Conservation (phyloP, 2,888 invertebrate species). For the Ferrisia virgata region DNA sequence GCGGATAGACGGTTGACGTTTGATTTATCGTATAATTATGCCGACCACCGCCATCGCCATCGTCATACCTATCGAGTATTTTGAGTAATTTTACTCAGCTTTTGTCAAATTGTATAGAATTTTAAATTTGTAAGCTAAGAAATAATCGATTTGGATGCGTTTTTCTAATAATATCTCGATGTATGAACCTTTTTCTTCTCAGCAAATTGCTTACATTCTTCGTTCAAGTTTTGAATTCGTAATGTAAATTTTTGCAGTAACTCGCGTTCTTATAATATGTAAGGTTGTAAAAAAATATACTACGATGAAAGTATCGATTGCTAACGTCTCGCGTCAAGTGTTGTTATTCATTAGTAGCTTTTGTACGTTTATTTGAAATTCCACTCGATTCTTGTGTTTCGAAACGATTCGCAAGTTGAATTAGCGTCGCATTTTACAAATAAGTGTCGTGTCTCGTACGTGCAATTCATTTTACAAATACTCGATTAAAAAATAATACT, state of each 20-base stretch:
- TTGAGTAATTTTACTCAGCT: not conserved
- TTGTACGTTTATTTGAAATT: not conserved
- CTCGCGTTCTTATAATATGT: not conserved
- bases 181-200: not conserved
- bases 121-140: not conserved
- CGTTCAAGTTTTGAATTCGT: not conserved
- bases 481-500: not conserved
- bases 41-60: no score
- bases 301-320: not conserved
- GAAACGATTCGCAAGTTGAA: not conserved
- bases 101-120: not conserved
- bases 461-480: not conserved
- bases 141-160: not conserved
- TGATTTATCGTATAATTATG: not conserved
- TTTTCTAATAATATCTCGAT: not conserved
- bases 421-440: not conserved
- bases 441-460: not conserved
- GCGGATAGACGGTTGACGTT: not conserved
- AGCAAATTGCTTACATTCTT: not conserved
- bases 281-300: not conserved
- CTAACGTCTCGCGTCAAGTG: not conserved
- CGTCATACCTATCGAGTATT: no score
- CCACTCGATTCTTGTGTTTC: not conserved
- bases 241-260: not conserved
- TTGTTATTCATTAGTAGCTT: not conserved